Evolutionary conservation across 1,140 invertebrate genomes (phyloP).

Genomic region (Anastatus disparis): DNA sequence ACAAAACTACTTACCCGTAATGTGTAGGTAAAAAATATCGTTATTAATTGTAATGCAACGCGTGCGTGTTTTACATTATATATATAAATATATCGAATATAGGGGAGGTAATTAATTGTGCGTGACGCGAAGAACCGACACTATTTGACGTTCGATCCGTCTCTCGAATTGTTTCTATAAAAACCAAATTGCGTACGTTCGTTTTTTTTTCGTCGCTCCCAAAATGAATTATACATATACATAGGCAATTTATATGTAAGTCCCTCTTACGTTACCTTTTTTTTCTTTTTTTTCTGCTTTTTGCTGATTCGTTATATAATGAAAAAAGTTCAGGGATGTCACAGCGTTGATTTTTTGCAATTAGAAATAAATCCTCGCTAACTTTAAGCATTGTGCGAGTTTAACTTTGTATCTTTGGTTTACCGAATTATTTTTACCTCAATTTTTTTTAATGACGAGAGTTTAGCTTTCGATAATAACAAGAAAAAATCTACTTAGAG

Average conservation of each 20-base stretch:
- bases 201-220: too few species aligned
- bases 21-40: conserved; percentile 10
- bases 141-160: conserved; percentile 35
- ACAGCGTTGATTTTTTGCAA: conserved; percentile 2
- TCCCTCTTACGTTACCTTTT: too few species aligned
- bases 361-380: neutral
- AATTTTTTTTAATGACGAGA: conserved; percentile 9
- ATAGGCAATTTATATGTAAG: too few species aligned
- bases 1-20: neutral
- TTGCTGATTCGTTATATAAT: conserved; percentile 32
- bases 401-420: conserved; percentile 2
- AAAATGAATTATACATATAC: too few species aligned
- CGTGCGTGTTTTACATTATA: conserved; percentile 23
- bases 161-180: conserved; percentile 18
- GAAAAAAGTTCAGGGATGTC: neutral
- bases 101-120: neutral
- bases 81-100: too few species aligned
- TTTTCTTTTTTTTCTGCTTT: conserved; percentile 12
- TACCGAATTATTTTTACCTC: conserved; percentile 14
- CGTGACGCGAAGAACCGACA: conserved; percentile 29
- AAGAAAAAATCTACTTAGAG: too few species aligned
- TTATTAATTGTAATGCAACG: conserved; percentile 11
- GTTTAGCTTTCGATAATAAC: conserved; percentile 4
- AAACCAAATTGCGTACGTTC: too few species aligned
- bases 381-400: too few species aligned